Base-by-base conservation (phyloP, 2,113 vertebrate genomes). In the Marmota flaviventris region DNA sequence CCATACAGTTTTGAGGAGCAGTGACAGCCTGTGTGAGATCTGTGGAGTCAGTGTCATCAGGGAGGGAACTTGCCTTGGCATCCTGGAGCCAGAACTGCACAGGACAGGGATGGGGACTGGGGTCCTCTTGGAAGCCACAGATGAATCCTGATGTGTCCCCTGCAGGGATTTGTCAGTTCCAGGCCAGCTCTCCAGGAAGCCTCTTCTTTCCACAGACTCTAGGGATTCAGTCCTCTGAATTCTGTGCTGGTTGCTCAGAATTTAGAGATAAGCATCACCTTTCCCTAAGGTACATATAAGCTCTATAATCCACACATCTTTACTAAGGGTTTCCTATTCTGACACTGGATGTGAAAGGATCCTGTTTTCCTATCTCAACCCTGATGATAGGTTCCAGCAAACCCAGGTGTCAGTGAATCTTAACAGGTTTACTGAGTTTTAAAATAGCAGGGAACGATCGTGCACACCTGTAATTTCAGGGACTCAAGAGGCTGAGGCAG, bases 291-390 rank as follows among this genome's bases (percentile, higher is more conserved):
- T 45, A 45, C 45, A 45, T 45, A 45, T 45, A 45, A 45, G 45
- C 45, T 84, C 27, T 39, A 5, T 45, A 12, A 34, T 14, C 14
- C 22, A 6, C 53, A 22, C 7, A 0, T n/a, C 51, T 2, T 82
- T 48, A 3, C 37, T 2, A 32, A 42, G 27, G 13, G 22, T 81
- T 73, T 32, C 34, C 56, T 13, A 20, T 48, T 29, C 39, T 32
- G 56, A 61, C 53, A n/a, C 13, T 18, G 20, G 42, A 45, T 1
- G 0, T 56, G 48, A 76, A 7, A 53, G 25, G 58, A 4, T 1
- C 0, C 61, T 1, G 0, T 14, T 81, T 86, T 56, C 37, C 39
- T 39, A 27, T 14, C 29, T 11, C 2, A 6, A 2, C 16, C 63
- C 83, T 51, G 18, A 42, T 0, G 8, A 32, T 17, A 0, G 29